Evolutionary conservation across 2,113 vertebrate species (phyloP), one percentile per base, ranked within the genome.

Genomic region (Colossoma macropomum): DNA sequence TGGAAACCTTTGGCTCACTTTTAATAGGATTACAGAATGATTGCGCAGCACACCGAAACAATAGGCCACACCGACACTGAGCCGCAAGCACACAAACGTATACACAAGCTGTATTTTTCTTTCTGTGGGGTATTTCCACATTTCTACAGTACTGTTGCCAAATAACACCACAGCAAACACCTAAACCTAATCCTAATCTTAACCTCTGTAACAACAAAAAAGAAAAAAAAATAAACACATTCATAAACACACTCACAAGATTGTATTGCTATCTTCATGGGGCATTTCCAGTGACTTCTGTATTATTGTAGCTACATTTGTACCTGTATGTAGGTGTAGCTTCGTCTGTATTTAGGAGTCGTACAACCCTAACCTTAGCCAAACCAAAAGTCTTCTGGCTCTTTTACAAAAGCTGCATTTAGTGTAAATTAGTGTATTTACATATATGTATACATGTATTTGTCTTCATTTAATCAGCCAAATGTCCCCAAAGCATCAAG

Each of bases 11-110:
- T 70, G 11, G 84, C 73, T 77, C 65, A 41, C 59, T 30, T 80
- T 85, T 83, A 90, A 90, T 79, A 70, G 83, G 87, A 87, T 87
- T 52, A 90, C 52, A 65, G 19, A 27, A 32, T 19, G 75, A 69
- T n/a, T 70, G 68, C 52, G 56, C 38, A 38, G 52, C 48, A 59
- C 28, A 32, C 62, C 45, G 23, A 62, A 62, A 11, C 25, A 27
- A 34, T 0, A 5, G 34, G n/a, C 12, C 89, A 89, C 77, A 83
- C 84, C 27, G 41, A 28, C 32, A 48, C 75, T 27, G 30, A 38
- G 50, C 81, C 45, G 81, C 72, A 38, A 52, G 77, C 74, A 83
- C 66, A 81, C 87, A 62, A 63, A n/a, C 76, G 73, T 76, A 86
- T 82, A 79, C 62, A 65, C 16, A 50, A n/a, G 60, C 32, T n/a